A percentile compares a stretch with the other conserved stretches of the same genome.
Evolutionary conservation across 2,888 invertebrate genomes (phyloP).

Genomic region (Dione vanillae): DNA sequence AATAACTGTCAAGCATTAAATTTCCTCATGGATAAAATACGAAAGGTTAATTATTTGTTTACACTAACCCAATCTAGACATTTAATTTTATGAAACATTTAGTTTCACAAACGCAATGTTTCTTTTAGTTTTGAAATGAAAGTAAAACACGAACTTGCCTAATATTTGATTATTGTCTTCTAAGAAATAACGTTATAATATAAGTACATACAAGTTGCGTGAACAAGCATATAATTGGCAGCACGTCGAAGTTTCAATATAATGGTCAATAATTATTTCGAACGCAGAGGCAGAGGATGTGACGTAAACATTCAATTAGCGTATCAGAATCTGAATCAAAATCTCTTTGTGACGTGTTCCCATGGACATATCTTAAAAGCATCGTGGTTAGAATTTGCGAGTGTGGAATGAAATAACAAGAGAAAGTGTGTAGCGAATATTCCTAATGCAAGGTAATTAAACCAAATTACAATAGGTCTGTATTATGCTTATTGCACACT

Average conservation of each 20-base stretch:
- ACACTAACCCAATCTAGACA: too few relatives aligned
- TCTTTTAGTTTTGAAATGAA: too few relatives aligned
- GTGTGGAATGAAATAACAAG: constrained; percentile 53
- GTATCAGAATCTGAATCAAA: constrained; percentile 46
- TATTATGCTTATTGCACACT: too few relatives aligned
- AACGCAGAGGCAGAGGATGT: constrained; percentile 39
- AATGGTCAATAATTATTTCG: constrained; percentile 32
- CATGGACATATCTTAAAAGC: constrained; percentile 57
- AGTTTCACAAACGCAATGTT: too few relatives aligned
- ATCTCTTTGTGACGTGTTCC: constrained; percentile 46
- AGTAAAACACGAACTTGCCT: too few relatives aligned
- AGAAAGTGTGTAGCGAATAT: constrained; percentile 49
- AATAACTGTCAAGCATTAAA: too few relatives aligned
- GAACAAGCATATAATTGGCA: constrained; percentile 5
- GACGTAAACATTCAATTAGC: constrained; percentile 51
- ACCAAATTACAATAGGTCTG: constrained; percentile 14
- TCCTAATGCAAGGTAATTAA: constrained; percentile 37
- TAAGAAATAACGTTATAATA: not conserved
- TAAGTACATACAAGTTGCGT: not conserved
- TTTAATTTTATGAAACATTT: too few relatives aligned
- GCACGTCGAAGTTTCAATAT: not conserved
- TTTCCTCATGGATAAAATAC: too few relatives aligned
- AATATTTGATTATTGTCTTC: too few relatives aligned
- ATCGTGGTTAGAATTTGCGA: constrained; percentile 48
- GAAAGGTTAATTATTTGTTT: too few relatives aligned